A percentile compares a stretch with the other conserved stretches of the same genome.
phyloP scores from a whole-genome alignment of 2,113 vertebrate species.

The Mesoclemmys tuberculata region DNA sequence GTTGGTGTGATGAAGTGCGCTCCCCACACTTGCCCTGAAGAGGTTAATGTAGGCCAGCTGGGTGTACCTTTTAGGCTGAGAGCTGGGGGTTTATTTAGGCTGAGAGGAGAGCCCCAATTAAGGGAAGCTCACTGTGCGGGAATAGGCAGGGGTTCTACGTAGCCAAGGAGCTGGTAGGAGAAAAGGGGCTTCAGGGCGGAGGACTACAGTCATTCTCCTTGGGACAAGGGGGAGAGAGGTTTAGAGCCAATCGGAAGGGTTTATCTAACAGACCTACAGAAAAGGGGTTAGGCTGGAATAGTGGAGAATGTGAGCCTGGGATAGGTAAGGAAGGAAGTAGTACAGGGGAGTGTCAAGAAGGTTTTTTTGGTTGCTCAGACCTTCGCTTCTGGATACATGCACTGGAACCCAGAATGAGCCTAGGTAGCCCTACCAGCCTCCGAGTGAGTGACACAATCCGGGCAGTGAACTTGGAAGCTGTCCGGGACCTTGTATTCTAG shows the following conservation, averaged over 20 bases:
- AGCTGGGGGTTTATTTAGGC: not conserved
- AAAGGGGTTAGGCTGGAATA: not conserved
- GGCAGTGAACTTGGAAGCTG: not conserved
- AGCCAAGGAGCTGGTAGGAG: not conserved
- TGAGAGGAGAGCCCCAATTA: not conserved
- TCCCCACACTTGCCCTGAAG: not conserved
- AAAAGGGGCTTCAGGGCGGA: not conserved
- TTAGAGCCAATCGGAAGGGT: not conserved
- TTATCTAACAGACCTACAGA: not conserved
- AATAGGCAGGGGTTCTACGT: not conserved
- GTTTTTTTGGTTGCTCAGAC: not conserved
- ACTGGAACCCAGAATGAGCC: not conserved
- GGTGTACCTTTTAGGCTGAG: not conserved
- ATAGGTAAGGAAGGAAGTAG: not conserved
- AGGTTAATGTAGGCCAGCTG: not conserved
- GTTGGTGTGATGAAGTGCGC: not conserved
- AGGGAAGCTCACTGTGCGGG: not conserved
- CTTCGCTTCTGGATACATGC: not conserved
- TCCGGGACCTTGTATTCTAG: not conserved
- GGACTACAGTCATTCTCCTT: not conserved
- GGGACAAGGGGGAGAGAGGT: not conserved
- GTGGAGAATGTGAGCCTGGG: not conserved
- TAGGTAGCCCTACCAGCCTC: not conserved
- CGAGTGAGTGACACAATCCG: too few relatives aligned
- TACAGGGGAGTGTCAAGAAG: not conserved